Evolutionary conservation across 2,888 invertebrate genomes (phyloP).

Genomic region (Leucophora obtusa): DNA sequence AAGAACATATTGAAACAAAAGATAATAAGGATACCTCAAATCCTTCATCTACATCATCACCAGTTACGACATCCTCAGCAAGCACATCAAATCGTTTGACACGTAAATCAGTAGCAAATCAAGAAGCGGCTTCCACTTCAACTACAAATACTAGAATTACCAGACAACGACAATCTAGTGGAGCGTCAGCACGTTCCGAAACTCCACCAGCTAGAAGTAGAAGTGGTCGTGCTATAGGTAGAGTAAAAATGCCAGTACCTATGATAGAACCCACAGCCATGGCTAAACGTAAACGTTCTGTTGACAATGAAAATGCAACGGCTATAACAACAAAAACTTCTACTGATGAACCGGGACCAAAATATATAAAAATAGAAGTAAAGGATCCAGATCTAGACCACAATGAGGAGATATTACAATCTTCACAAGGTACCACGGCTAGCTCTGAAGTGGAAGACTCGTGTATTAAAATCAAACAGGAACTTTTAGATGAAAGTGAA

Average conservation of each 20-base stretch:
- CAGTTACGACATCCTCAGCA: constrained; percentile 42
- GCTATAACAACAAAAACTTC: constrained; percentile 39
- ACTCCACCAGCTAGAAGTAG: constrained; percentile 66
- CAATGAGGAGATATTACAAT: constrained; percentile 46
- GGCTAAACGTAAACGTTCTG: constrained; percentile 72
- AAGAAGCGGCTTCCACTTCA: constrained; percentile 64
- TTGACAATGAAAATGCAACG: constrained; percentile 66
- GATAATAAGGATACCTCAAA: constrained; percentile 37
- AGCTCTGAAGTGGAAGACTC: constrained; percentile 50
- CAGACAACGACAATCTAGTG: constrained; percentile 70
- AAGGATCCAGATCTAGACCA: constrained; percentile 59
- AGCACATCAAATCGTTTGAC: constrained; percentile 72
- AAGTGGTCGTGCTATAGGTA: constrained; percentile 62
- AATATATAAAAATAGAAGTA: constrained; percentile 71
- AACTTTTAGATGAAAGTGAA: constrained; percentile 69
- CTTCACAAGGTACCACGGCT: constrained; percentile 47
- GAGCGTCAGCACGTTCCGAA: constrained; percentile 65
- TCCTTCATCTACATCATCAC: constrained; percentile 47
- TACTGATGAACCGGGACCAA: constrained; percentile 67
- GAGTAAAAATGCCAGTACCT: constrained; percentile 63
- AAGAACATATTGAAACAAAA: constrained; percentile 40
- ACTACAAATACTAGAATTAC: constrained; percentile 73
- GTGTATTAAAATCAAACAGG: constrained; percentile 71
- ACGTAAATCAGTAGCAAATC: constrained; percentile 74
- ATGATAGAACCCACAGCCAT: constrained; percentile 60